Evolutionary conservation across 1,140 invertebrate species (phyloP), one percentile per base, ranked within the genome.

Genomic region (Drosophila subpulchrella): DNA sequence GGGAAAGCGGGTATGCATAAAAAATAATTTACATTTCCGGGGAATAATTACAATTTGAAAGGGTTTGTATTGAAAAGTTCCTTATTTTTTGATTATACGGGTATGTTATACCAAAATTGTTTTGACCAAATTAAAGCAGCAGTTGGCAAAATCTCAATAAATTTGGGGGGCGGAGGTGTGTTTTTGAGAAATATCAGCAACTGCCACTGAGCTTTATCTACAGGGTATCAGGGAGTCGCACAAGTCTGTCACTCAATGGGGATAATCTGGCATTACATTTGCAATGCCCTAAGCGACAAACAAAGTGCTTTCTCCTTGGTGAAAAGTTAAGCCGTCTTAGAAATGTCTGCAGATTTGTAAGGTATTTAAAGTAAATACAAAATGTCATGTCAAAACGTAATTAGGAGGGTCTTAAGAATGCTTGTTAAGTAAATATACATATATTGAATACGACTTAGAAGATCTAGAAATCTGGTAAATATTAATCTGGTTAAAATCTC

Each of bases 191-290:
- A n/a, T 11, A 27, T 27, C 27, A 27, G 27, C 27, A 0, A 27
- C 27, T 27, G 27, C 27, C 27, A 27, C 27, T 27, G 17, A 32
- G 13, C 42, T 2, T 34, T 68, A 34, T 42, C 13, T 71, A 36
- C 44, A 71, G 67, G 51, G 67, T 58, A 71, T 71, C 53, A 30
- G 24, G 2, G 36, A 50, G 67, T 57, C 42, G 11, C 20, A 10
- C 20, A 13, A 24, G 12, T 12, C 42, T 61, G 62, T 65, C 57
- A 47, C 42, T 48, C 44, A 27, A 15, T 10, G 32, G 20, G 20
- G 62, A 38, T 65, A 62, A 65, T 17, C 20, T 13, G 42, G 42
- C 12, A 36, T 62, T 62, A 60, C 61, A 60, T 36, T 60, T 30
- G 20, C 5, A 39, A 41, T 24, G 4, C 61, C 56, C 24, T 32